These are phyloP conservation scores for Stenichneumon culpator DNA, from an alignment of 2,888 invertebrate genomes.

Conservation along the genomic window DNA sequence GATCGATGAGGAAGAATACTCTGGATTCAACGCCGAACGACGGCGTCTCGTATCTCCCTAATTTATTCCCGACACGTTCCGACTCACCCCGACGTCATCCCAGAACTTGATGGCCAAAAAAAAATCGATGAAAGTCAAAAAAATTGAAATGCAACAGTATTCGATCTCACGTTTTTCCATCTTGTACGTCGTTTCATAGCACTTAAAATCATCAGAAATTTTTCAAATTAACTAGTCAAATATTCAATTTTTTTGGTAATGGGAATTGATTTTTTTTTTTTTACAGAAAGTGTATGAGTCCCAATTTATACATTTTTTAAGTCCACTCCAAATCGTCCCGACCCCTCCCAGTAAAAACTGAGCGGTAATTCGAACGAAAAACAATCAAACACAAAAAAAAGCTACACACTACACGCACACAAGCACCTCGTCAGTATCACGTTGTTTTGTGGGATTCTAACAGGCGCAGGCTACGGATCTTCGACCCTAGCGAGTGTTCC, in stretches of 20 bases:
- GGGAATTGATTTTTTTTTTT: background rate
- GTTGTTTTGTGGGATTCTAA: conserved; percentile 82
- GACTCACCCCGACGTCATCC: background rate
- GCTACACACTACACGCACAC: conserved; percentile 34
- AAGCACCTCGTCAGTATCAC: conserved; percentile 75
- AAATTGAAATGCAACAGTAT: background rate
- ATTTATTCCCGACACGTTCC: conserved; percentile 11
- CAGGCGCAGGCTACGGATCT: conserved; percentile 80
- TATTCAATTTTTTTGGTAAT: background rate
- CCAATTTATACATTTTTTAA: background rate
- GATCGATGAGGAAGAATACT: conserved; percentile 56
- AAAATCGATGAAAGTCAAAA: conserved; percentile 9
- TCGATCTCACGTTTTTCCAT: no score
- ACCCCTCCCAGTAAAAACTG: background rate
- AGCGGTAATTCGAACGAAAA: conserved; percentile 4
- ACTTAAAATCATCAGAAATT: no score
- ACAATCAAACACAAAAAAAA: conserved; percentile 39
- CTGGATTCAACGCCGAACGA: conserved; percentile 68
- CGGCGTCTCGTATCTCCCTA: conserved; percentile 46
- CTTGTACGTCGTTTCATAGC: no score
- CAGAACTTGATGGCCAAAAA: conserved; percentile 15
- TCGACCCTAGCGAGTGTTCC: conserved; percentile 77
- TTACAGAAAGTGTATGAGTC: background rate
- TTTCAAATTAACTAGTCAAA: background rate
- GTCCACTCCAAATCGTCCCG: background rate